Evolutionary conservation across 2,797 vertebrate genomes (phyloP).

Genomic region (Ficedula albicollis): DNA sequence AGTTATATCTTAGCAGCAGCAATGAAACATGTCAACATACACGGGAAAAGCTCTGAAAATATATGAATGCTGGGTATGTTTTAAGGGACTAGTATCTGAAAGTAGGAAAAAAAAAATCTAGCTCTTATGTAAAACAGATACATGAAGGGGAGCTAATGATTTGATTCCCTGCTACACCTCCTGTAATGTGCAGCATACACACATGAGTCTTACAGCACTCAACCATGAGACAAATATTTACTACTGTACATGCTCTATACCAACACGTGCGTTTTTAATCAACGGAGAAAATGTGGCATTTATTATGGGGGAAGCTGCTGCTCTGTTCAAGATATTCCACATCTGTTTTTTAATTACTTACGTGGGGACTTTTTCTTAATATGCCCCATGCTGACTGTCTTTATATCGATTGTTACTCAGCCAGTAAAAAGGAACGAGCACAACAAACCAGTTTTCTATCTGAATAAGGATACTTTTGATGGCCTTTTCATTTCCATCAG

Average conservation of each 20-base stretch:
- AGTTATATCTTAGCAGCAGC: conserved; percentile 14
- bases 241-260: neutral
- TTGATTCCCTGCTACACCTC: neutral
- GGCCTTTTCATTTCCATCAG: conserved; percentile 99
- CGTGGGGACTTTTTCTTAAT: conserved; percentile 64
- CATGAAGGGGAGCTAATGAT: conserved; percentile 16
- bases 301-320: neutral
- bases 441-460: conserved; percentile 79
- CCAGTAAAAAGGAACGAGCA: conserved; percentile 68
- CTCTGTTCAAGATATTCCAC: conserved; percentile 20
- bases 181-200: neutral
- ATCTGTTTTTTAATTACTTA: conserved; percentile 75
- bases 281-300: conserved; percentile 26
- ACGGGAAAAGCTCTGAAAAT: neutral
- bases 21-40: neutral
- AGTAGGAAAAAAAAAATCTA: neutral
- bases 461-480: conserved; percentile 98
- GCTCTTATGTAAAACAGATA: neutral
- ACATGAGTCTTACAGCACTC: conserved; percentile 22
- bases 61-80: neutral
- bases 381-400: conserved; percentile 76
- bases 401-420: conserved; percentile 78
- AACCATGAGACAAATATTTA: conserved; percentile 31
- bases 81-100: neutral
- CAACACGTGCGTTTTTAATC: conserved; percentile 6